These are phyloP conservation scores for Laupala kohalensis DNA, from an alignment of 1,140 invertebrate genomes.

Conservation along the genomic window DNA sequence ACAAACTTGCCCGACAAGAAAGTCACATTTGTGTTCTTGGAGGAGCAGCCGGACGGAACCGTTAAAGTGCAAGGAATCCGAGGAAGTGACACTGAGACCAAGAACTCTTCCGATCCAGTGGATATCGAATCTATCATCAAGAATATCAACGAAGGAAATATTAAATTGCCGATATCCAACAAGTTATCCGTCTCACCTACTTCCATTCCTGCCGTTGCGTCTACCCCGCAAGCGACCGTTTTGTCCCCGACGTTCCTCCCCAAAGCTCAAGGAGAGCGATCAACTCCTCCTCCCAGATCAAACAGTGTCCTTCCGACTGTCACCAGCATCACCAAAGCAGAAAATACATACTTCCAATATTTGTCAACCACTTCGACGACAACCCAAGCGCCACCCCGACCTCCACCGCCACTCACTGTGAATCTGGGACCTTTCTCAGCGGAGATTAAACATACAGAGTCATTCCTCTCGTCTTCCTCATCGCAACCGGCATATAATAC, in stretches of 20 bases:
- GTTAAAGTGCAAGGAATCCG: slow-evolving; percentile 68
- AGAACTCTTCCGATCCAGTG: slow-evolving; percentile 38
- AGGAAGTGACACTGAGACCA: slow-evolving; percentile 31
- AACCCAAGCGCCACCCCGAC: neutral
- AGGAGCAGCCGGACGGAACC: slow-evolving; percentile 68
- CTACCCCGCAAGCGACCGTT: neutral
- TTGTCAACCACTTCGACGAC: neutral
- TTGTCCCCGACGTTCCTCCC: neutral
- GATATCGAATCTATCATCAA: slow-evolving; percentile 69
- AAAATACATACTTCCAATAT: neutral
- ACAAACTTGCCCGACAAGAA: slow-evolving; percentile 54
- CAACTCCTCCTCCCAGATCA: neutral
- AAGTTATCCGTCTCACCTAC: neutral
- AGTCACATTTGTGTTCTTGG: slow-evolving; percentile 70
- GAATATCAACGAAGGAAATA: slow-evolving; percentile 64
- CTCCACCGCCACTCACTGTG: neutral
- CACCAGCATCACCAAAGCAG: neutral
- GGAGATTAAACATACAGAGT: neutral
- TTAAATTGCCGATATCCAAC: slow-evolving; percentile 44
- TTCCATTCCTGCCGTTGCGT: neutral
- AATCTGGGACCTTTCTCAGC: neutral
- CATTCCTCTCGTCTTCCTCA: neutral
- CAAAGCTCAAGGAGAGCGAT: neutral
- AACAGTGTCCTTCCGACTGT: neutral
- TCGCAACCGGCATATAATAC: neutral